phyloP scores from a whole-genome alignment of 2,113 vertebrate genomes.

The Lepisosteus oculatus region DNA sequence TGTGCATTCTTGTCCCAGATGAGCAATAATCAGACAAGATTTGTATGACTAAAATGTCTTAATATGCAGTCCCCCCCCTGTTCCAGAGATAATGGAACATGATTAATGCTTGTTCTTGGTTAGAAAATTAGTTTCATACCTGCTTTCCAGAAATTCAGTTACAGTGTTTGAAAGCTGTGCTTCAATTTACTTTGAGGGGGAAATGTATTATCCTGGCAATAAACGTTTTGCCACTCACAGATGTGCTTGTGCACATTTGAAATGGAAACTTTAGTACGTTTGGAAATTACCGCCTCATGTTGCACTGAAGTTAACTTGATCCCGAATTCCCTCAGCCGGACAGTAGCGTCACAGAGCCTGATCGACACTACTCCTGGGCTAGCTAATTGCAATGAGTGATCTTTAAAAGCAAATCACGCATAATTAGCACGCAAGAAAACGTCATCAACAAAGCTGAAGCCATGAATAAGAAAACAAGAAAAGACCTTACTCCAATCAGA shows the following conservation, averaged over 20 bases:
- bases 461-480: too few relatives aligned
- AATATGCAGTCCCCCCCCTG: conserved; percentile 5
- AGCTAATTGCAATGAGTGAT: too few relatives aligned
- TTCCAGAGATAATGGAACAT: conserved; percentile 5
- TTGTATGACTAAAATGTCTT: conserved; percentile 33
- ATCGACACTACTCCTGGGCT: too few relatives aligned
- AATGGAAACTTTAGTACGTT: not conserved
- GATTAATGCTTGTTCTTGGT: conserved; percentile 17
- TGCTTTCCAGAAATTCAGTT: not conserved
- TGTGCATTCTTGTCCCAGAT: not conserved
- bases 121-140: too few relatives aligned
- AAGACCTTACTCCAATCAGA: too few relatives aligned
- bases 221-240: not conserved
- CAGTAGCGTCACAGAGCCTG: not conserved
- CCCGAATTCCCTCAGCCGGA: not conserved
- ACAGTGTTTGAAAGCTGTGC: not conserved
- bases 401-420: too few relatives aligned
- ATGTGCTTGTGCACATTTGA: conserved; percentile 8
- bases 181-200: conserved; percentile 1
- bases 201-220: not conserved
- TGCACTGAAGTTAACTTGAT: not conserved
- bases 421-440: too few relatives aligned
- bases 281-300: not conserved
- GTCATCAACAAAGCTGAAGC: too few relatives aligned
- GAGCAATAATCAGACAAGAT: conserved; percentile 34